phyloP scores from a whole-genome alignment of 2,888 invertebrate genomes.

The Matsumyia berberina region DNA sequence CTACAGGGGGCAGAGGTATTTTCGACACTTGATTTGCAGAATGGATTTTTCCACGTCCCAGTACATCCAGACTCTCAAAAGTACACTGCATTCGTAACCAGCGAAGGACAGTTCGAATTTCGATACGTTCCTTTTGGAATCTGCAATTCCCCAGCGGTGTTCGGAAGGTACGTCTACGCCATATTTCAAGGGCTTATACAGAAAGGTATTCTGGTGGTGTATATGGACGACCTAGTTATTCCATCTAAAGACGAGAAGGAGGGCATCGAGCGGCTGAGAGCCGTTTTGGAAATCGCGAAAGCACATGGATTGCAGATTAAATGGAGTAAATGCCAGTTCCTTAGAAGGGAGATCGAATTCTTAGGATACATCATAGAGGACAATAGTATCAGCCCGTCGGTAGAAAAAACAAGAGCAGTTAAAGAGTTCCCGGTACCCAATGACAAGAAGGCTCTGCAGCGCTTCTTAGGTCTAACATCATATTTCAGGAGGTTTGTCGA shows the following conservation, averaged over 20 bases:
- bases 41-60: neutral
- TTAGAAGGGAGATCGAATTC: neutral
- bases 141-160: too few relatives aligned
- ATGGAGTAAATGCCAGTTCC: too few relatives aligned
- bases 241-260: too few relatives aligned
- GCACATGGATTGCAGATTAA: too few relatives aligned
- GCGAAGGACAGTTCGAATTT: neutral
- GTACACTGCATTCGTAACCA: neutral
- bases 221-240: too few relatives aligned
- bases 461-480: conserved; percentile 45
- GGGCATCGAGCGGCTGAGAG: too few relatives aligned
- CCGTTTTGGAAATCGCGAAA: too few relatives aligned
- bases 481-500: conserved; percentile 20
- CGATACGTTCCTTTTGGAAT: neutral
- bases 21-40: conserved; percentile 14
- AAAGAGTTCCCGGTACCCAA: conserved; percentile 19
- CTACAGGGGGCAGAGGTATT: neutral
- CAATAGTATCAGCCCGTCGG: conserved; percentile 1
- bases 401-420: conserved; percentile 9
- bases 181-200: too few relatives aligned
- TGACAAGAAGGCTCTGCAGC: conserved; percentile 35
- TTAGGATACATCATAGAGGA: conserved; percentile 18
- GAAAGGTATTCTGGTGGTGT: too few relatives aligned
- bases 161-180: too few relatives aligned
- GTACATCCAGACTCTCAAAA: neutral